Base-by-base conservation (phyloP, 2,888 invertebrate species). In the Lottia scabra region DNA sequence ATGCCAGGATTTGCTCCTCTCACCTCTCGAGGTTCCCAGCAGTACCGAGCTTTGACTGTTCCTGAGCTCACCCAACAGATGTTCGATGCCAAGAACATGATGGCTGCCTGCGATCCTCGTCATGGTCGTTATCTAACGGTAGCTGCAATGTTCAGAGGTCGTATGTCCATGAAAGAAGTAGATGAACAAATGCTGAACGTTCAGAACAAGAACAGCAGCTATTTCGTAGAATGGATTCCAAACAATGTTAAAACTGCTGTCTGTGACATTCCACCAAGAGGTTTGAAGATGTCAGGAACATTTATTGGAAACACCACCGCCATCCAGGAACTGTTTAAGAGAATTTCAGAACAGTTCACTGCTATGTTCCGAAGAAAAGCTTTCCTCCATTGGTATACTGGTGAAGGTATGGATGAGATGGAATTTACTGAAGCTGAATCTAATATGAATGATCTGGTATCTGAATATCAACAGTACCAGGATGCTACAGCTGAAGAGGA, bases 101-200 rank as follows among this genome's bases (percentile, higher is more conserved):
- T 56, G 56, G 56, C 56, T 15, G 56, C 56, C 56, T 56, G 56
- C 56, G 56, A 56, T 56, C 56, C 56, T 56, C 56, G 56, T 12
- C 56, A 56, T 56, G 56, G 56, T 56, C 56, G 56, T 56, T 56
- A 56, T 19, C 19, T 56, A n/a, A 56, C 56, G 16, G 56, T 56
- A 3, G 56, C 56, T 56, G 12, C 56, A n/a, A 56, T 56, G 56
- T 56, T 56, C 56, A 56, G 56, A 56, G 56, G 56, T 56, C 56
- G 56, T 8, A 56, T 56, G 56, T 56, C 56, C 16, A 56, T 56
- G 56, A 56, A 56, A n/a, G 56, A 56, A 19, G 56, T 56, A 19
- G 56, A 56, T 56, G 56, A 56, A 56, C 56, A 56, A n/a, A 56
- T 56, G 56, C n/a, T 56, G 56, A 56, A 56, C 19, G 56, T 56